A percentile compares a stretch with the other conserved stretches of the same genome.
Conservation (phyloP, 2,113 vertebrate genomes). For the Rattus norvegicus region DNA sequence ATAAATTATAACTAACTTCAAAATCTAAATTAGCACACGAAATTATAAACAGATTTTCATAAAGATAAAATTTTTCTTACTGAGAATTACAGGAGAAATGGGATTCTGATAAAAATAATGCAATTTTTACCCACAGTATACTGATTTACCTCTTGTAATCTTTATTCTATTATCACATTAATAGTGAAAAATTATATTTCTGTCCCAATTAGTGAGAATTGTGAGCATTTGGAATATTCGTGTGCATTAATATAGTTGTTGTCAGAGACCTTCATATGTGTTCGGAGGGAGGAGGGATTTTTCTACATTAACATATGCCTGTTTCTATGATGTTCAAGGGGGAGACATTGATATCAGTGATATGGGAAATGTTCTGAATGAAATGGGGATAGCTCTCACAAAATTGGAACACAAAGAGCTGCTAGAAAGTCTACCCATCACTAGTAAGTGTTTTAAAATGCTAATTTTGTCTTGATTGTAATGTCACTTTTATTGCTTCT, state of each 20-base stretch:
- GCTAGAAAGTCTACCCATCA: background rate
- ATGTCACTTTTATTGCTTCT: background rate
- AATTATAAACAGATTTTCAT: background rate
- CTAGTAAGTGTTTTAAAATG: conserved; percentile 49
- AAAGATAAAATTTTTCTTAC: conserved; percentile 12
- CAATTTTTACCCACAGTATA: background rate
- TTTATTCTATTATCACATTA: background rate
- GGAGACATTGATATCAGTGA: conserved; percentile 23
- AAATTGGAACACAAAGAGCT: background rate
- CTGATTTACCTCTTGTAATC: background rate
- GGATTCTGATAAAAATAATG: background rate
- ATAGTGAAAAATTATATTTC: background rate
- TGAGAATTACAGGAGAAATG: background rate
- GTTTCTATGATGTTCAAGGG: conserved; percentile 46
- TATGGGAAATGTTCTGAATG: background rate
- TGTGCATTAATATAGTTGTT: background rate
- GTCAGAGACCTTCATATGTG: background rate
- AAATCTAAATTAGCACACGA: conserved; percentile 11
- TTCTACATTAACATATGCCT: background rate
- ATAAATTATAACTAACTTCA: background rate
- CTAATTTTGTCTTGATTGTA: background rate
- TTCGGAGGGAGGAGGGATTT: background rate
- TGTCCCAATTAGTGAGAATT: background rate
- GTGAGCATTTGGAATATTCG: background rate
- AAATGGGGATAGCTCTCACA: conserved; percentile 37